These are phyloP conservation scores for Monochamus alternatus DNA, from an alignment of 2,888 invertebrate genomes.

Conservation along the genomic window DNA sequence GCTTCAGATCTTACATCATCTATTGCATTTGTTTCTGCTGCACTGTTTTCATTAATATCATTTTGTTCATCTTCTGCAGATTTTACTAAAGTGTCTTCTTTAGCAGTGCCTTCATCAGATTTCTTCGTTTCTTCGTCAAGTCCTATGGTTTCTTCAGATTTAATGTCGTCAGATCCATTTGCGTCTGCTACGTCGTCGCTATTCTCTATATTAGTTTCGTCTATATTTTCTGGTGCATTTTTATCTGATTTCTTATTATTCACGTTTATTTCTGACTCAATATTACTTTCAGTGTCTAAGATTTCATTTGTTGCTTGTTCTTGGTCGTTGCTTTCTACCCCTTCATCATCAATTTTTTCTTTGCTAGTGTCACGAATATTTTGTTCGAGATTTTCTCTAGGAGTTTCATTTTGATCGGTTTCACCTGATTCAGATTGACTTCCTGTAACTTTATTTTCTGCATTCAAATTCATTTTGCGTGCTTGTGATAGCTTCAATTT, in stretches of 20 bases:
- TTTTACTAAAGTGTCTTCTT: neutral
- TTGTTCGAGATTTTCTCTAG: neutral
- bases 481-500: slow-evolving; percentile 17
- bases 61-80: neutral
- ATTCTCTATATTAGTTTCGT: neutral
- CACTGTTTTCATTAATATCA: neutral
- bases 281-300: neutral
- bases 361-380: slow-evolving; percentile 32
- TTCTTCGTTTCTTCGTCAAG: neutral
- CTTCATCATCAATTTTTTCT: no score
- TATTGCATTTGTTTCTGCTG: neutral
- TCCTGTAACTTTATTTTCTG: slow-evolving; percentile 6
- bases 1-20: neutral
- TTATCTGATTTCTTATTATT: neutral
- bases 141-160: neutral
- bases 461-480: neutral
- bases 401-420: neutral
- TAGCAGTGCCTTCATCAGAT: neutral
- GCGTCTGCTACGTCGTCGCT: neutral
- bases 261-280: neutral
- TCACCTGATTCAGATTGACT: slow-evolving; percentile 16
- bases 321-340: no score
- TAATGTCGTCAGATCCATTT: neutral
- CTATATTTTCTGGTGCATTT: slow-evolving; percentile 17
- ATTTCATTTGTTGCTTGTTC: neutral